Evolutionary conservation across 2,113 vertebrate genomes (phyloP).

Genomic region (Mirounga angustirostris): DNA sequence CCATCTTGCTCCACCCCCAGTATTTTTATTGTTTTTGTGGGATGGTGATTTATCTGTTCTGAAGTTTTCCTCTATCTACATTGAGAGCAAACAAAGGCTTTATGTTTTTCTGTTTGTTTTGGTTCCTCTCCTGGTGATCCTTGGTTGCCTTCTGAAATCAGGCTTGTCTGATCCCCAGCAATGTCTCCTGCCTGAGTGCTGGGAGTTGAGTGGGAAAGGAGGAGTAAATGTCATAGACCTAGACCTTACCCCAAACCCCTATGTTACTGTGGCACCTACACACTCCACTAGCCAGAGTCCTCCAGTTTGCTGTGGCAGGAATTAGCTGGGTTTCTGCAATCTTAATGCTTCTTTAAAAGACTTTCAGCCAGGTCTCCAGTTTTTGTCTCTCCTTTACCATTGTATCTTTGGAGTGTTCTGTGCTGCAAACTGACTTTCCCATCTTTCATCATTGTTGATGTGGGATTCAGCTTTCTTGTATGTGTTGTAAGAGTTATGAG

Average conservation of each 20-base stretch:
- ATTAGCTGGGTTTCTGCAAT: neutral
- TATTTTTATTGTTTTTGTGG: neutral
- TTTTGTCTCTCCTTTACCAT: neutral
- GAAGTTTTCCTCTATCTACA: neutral
- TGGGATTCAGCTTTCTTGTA: neutral
- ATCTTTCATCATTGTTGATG: neutral
- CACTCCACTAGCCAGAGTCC: neutral
- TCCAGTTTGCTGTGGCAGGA: neutral
- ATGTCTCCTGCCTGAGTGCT: neutral
- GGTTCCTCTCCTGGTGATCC: neutral
- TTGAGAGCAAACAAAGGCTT: neutral
- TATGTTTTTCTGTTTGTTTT: neutral
- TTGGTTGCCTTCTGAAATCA: neutral
- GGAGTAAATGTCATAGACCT: accelerated
- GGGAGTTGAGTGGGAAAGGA: neutral
- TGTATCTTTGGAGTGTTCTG: neutral
- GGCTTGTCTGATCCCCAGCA: neutral
- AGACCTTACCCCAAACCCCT: neutral
- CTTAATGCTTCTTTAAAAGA: neutral
- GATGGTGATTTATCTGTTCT: neutral
- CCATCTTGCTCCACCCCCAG: too few relatives aligned
- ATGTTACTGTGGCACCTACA: neutral
- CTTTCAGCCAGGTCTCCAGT: neutral
- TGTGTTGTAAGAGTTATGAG: neutral
- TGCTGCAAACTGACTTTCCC: neutral